Conservation (phyloP, 2,888 invertebrate species). For the Clepsis dumicolana region DNA sequence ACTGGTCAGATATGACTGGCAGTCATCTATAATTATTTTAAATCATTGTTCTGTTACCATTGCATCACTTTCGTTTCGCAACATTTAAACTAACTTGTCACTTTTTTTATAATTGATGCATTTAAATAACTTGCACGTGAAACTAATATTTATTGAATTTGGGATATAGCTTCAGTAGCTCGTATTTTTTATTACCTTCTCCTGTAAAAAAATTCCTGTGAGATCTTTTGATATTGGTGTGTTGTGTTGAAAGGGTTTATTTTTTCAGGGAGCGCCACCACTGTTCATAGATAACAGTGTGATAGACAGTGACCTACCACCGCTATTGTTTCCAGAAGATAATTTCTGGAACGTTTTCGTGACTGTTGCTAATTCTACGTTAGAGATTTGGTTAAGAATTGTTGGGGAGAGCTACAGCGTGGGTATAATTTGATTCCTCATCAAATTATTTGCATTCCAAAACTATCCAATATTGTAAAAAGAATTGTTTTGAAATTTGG, state of each 20-base stretch:
- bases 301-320: constrained; percentile 75
- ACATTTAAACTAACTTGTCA: constrained; percentile 16
- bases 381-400: constrained; percentile 89
- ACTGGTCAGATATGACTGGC: no score
- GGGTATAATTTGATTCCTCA: constrained; percentile 55
- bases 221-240: not conserved
- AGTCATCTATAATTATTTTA: not conserved
- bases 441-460: constrained; percentile 13
- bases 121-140: constrained; percentile 35
- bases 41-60: constrained; percentile 1
- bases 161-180: not conserved
- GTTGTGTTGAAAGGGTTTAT: constrained; percentile 2
- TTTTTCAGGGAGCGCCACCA: constrained; percentile 50
- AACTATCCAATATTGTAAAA: constrained; percentile 12
- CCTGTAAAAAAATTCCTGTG: not conserved
- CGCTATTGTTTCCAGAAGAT: constrained; percentile 77
- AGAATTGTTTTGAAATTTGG: constrained; percentile 19
- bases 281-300: constrained; percentile 51
- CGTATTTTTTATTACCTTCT: not conserved
- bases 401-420: constrained; percentile 88
- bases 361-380: constrained; percentile 86
- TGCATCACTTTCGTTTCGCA: constrained; percentile 24
- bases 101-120: constrained; percentile 4
- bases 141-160: constrained; percentile 16
- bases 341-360: constrained; percentile 87